Base-by-base conservation (phyloP, 2,113 vertebrate genomes). In the Cololabis saira region DNA sequence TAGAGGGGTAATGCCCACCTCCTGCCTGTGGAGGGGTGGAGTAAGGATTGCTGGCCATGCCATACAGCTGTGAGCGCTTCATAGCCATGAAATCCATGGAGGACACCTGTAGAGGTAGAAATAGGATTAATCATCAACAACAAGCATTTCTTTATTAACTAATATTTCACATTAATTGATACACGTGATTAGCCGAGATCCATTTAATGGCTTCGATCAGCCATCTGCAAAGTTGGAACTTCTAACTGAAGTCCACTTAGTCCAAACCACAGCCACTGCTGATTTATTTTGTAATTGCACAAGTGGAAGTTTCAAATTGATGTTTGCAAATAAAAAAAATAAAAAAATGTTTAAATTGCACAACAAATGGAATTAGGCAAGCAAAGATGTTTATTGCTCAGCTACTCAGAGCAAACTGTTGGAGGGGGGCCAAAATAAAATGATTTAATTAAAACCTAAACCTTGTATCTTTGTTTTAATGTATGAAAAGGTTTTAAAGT, bases 71-170 rank as follows among this genome's bases (percentile, higher is more conserved):
- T 2, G 97, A 95, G 68, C 97, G 95, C 93, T 98, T 99, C 95
- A 99, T 97, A 48, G 95, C 94, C 95, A 98, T 95, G 56, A 97
- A 96, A 75, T 99, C 97, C 96, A 98, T 95, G 5, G 97, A 94
- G 41, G 93, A 95, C 82, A 96, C 96, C 96, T 99, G 93, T 45
- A 40, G 79, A 74, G 21, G 57, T 10, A 71, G 66, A 45, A 12
- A 15, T 65, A 0, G 0, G 48, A 65, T 78, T 48, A 50, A 67
- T 55, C 33, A 69, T 17, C n/a, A 3, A 21, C 21, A 51, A 43
- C 21, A 37, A 44, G 49, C n/a, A 14, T 42, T 55, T 17, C 5
- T 30, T 17, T 40, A 18, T 17, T 37, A 17, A 16, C 6, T 37
- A 43, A 60, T 49, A 47, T 33, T 47, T 54, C 12, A 21, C 22